phyloP scores from a whole-genome alignment of 64 coral and sea anemone genomes.

The Exaiptasia diaphana region DNA sequence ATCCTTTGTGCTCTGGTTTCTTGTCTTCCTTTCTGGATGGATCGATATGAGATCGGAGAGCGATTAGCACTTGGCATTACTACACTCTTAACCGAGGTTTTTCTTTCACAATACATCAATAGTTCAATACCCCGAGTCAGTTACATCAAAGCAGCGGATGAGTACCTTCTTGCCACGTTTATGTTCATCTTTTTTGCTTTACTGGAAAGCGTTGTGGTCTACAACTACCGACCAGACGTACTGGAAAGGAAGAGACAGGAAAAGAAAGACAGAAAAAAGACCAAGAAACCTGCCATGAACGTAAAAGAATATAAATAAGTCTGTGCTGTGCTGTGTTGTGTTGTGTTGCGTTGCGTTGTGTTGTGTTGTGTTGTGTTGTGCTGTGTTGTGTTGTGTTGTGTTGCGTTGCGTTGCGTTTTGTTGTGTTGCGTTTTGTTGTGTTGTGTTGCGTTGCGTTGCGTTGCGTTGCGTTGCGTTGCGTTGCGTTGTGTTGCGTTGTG shows the following conservation, averaged over 20 bases:
- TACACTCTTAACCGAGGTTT: constrained; percentile 56
- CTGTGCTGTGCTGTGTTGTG: no score
- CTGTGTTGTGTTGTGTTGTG: no score
- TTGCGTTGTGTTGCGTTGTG: no score
- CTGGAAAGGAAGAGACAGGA: neutral
- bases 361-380: no score
- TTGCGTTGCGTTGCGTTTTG: no score
- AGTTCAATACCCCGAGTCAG: constrained; percentile 54
- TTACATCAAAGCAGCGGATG: constrained; percentile 67
- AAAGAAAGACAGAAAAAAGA: neutral
- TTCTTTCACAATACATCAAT: constrained; percentile 60
- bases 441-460: no score
- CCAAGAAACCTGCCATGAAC: no score
- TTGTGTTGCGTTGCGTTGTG: no score
- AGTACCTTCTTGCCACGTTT: constrained; percentile 58
- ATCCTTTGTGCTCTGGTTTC: constrained; percentile 66
- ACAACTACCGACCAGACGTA: neutral
- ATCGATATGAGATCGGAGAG: constrained; percentile 65
- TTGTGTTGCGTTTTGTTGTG: no score
- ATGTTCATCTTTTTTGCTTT: constrained; percentile 51
- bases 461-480: no score
- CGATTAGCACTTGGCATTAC: constrained; percentile 58
- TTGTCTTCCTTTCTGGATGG: constrained; percentile 70
- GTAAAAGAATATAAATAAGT: no score
- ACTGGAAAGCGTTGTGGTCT: constrained; percentile 58